Conservation (phyloP, 2,797 vertebrate species). For the Rhinogobio ventralis region DNA sequence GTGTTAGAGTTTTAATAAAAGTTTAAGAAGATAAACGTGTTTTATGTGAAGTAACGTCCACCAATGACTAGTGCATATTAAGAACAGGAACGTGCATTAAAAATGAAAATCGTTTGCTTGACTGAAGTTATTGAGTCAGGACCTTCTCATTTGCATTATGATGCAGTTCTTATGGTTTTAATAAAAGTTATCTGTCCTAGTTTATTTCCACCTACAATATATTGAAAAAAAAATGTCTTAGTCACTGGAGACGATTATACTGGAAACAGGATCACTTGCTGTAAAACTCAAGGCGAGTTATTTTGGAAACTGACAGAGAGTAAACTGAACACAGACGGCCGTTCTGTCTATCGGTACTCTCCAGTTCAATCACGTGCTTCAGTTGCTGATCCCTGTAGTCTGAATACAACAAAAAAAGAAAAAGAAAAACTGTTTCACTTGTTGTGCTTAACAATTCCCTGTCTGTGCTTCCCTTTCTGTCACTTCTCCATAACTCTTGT, state of each 20-base stretch:
- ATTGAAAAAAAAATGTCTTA: background rate
- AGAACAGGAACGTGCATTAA: background rate
- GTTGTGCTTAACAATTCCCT: conserved; percentile 87
- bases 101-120: background rate
- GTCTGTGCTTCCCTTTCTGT: conserved; percentile 94
- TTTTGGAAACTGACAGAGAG: conserved; percentile 4
- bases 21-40: background rate
- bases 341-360: conserved; percentile 35
- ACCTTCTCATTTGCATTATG: background rate
- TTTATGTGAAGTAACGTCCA: background rate
- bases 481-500: conserved; percentile 97
- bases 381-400: conserved; percentile 61
- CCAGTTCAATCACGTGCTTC: conserved; percentile 49
- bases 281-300: background rate
- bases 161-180: background rate
- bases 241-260: background rate
- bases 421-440: conserved; percentile 75
- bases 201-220: background rate
- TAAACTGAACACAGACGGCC: conserved; percentile 5
- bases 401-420: conserved; percentile 59
- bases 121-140: background rate
- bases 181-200: background rate
- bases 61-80: background rate
- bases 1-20: background rate
- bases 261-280: background rate